Base-by-base conservation (phyloP, 2,888 invertebrate genomes). In the Eutolmus rufibarbis region DNA sequence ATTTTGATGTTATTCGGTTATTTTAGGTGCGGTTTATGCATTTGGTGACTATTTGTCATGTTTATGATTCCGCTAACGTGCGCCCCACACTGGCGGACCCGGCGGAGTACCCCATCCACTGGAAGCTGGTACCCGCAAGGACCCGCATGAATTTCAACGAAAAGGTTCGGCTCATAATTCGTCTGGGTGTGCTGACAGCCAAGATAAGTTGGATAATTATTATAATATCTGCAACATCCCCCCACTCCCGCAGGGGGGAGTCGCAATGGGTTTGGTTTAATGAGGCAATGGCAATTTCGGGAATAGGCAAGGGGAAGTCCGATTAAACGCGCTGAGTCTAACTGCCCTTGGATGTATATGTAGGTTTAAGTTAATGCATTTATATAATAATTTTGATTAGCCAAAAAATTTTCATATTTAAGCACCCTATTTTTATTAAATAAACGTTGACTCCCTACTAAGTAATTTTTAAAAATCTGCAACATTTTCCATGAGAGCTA, bases 1-100 rank as follows among this genome's bases (percentile, higher is more conserved):
- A 87, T 87, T 88, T 87, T 85, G 84, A 88, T 87, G 76, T 88
- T 87, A 87, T 88, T 88, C 51, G 88, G 85, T 85, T 86, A 85
- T 88, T 85, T 85, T 34, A 74, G 74, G 86, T 84, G 43, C 66
- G 88, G 77, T 84, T 87, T 86, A 74, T 87, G 88, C 79, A 88
- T 85, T 88, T 85, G 66, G 79, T 79, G 85, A 74, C 87, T 87
- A 88, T 88, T 88, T 88, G 88, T 88, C 87, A 88, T 87, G 85
- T 87, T 88, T 87, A 88, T 84, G 82, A 77, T 56, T 56, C 86
- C 40, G 66, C 76, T 76, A 76, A 40, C 76, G 76, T 34, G 76
- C 16, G 76, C 76, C 66, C 66, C 76, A 76, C 14, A 76, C 76
- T 28, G 7, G 66, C 66, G 19, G 66, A 66, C 2, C 66, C 66